Evolutionary conservation across 1,140 invertebrate species (phyloP).

Genomic region (Cotesia vestalis): DNA sequence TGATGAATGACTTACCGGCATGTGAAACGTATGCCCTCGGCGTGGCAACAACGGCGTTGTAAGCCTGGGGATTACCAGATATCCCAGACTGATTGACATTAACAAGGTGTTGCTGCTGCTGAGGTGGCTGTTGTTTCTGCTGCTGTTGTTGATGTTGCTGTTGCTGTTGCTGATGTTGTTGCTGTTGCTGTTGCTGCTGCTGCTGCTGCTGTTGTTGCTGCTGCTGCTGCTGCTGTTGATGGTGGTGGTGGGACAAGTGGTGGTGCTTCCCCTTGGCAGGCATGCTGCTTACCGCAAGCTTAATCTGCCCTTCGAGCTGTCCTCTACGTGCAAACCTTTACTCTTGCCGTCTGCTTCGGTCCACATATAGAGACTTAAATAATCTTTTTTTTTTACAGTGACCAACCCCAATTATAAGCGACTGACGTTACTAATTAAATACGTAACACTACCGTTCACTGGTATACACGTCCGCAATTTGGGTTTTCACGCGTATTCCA

Average conservation of each 20-base stretch:
- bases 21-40: constrained; percentile 47
- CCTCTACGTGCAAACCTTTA: constrained; percentile 49
- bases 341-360: constrained; percentile 46
- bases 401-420: neutral
- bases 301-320: constrained; percentile 47
- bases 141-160: too few relatives aligned
- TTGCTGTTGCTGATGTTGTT: too few relatives aligned
- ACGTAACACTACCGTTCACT: neutral
- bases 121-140: too few relatives aligned
- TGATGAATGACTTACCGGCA: constrained; percentile 48
- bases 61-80: constrained; percentile 47
- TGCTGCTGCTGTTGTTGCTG: constrained; percentile 26
- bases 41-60: constrained; percentile 51
- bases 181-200: too few relatives aligned
- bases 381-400: constrained; percentile 26
- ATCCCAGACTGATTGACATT: constrained; percentile 50
- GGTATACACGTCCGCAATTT: too few relatives aligned
- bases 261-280: constrained; percentile 57
- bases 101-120: constrained; percentile 42
- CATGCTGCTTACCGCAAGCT: constrained; percentile 55
- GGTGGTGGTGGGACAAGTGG: constrained; percentile 51
- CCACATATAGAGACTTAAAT: constrained; percentile 50
- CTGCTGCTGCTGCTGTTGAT: constrained; percentile 41
- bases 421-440: constrained; percentile 5
- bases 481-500: too few relatives aligned